These are phyloP conservation scores for Microctenopoma steveboyesi DNA, from an alignment of 2,797 vertebrate species.

Conservation along the genomic window DNA sequence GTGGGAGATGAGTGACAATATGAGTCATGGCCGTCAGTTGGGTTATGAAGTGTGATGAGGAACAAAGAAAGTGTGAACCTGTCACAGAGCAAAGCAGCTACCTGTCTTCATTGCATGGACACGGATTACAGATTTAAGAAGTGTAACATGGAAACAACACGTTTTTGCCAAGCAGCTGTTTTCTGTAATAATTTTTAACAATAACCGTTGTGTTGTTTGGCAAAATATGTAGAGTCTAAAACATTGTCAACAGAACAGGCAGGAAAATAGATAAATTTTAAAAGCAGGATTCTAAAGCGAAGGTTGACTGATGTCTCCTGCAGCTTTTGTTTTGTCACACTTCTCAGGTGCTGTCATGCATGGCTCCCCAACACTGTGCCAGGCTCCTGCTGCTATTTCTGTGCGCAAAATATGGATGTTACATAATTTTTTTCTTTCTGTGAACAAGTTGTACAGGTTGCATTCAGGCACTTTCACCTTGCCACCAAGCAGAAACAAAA, in stretches of 20 bases:
- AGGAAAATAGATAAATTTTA: constrained; percentile 33
- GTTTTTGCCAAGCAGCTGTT: neutral
- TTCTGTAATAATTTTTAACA: neutral
- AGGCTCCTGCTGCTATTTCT: constrained; percentile 62
- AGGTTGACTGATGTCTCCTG: constrained; percentile 55
- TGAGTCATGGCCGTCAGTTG: constrained; percentile 67
- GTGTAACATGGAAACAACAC: neutral
- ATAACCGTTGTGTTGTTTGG: neutral
- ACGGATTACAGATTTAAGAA: constrained; percentile 24
- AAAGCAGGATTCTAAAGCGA: constrained; percentile 33
- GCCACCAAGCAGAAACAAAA: constrained; percentile 46
- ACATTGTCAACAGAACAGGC: constrained; percentile 40
- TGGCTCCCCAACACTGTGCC: constrained; percentile 45
- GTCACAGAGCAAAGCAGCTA: constrained; percentile 61
- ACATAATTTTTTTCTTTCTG: constrained; percentile 48
- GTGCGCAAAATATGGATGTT: constrained; percentile 60
- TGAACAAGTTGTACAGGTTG: constrained; percentile 54
- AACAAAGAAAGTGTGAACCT: constrained; percentile 64
- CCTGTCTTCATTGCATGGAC: constrained; percentile 27
- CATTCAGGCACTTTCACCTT: constrained; percentile 36
- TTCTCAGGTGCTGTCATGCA: constrained; percentile 53
- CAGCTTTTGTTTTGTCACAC: constrained; percentile 67
- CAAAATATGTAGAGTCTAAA: constrained; percentile 22
- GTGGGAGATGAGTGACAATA: constrained; percentile 79
- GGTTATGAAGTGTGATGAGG: constrained; percentile 75